Conservation (phyloP, 2,113 vertebrate genomes). For the Excalfactoria chinensis region DNA sequence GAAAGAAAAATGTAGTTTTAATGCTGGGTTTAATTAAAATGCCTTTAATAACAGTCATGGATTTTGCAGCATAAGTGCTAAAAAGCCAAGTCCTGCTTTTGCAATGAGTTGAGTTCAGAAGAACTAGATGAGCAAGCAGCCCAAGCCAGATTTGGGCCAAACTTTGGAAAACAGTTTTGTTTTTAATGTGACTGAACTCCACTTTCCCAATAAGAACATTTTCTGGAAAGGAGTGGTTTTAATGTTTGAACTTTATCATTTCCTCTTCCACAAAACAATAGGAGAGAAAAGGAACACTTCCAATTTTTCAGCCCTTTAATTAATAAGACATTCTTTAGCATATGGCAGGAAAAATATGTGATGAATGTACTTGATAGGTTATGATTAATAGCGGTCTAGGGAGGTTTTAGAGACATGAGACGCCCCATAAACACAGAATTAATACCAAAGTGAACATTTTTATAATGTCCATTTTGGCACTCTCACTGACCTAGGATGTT, state of each 20-base stretch:
- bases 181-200: constrained; percentile 45
- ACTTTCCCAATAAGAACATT: constrained; percentile 48
- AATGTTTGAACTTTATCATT: constrained; percentile 47
- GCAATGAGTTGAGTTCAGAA: constrained; percentile 25
- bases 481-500: constrained; percentile 51
- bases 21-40: constrained; percentile 78
- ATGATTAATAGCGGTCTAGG: constrained; percentile 71
- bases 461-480: constrained; percentile 73
- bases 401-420: constrained; percentile 71
- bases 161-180: constrained; percentile 28
- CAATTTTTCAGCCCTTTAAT: constrained; percentile 68
- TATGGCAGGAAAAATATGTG: constrained; percentile 73
- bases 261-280: constrained; percentile 70
- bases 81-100: constrained; percentile 40
- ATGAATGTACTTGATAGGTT: constrained; percentile 71
- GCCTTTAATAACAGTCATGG: constrained; percentile 64
- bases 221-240: constrained; percentile 64
- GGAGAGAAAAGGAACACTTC: constrained; percentile 53
- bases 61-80: constrained; percentile 62
- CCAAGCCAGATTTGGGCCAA: not conserved
- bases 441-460: constrained; percentile 69
- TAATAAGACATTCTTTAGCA: constrained; percentile 67
- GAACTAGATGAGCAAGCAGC: constrained; percentile 21
- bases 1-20: constrained; percentile 62
- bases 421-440: constrained; percentile 70